Base-by-base conservation (phyloP, 1,140 invertebrate species). In the Limonius californicus region DNA sequence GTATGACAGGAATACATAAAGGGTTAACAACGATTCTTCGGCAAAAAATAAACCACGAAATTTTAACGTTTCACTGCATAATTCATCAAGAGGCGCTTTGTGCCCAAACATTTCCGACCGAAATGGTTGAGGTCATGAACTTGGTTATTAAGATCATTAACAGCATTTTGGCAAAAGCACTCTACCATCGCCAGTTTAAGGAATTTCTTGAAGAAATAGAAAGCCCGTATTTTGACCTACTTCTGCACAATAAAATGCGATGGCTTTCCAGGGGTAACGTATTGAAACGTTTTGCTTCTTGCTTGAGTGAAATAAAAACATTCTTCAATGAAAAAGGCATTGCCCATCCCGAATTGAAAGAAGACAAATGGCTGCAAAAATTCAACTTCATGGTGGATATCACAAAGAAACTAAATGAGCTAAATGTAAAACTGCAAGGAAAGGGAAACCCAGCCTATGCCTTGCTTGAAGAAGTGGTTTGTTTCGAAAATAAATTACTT, bases 321-420 rank as follows among this genome's bases (percentile, higher is more conserved):
- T 72, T 72, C 62, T 62, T 72, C 32, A 58, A 57, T 65, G 63
- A 73, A 62, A 71, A 72, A 65, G 64, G 62, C 60, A 67, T 73
- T 70, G 54, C 60, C 32, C 61, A 71, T 60, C 63, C 66, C 43
- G 66, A 75, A 70, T 65, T 73, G 60, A 58, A 56, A 58, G 56
- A 73, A 57, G 65, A 74, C 57, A 64, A 69, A 61, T 72, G 68
- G 67, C 57, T 72, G 50, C 70, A 72, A 71, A 73, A 73, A 65
- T 67, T 72, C 59, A 65, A 70, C 62, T 66, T 73, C 59, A 65
- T 71, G 63, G 68, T 73, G 57, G 66, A 73, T 64, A 58, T 72
- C 57, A 71, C 67, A 66, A 27, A 58, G 55, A 54, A 72, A 65
- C 57, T 72, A 66, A 72, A 72, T 68, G 55, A 74, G 55, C 70